phyloP scores from a whole-genome alignment of 2,797 vertebrate species.

The Pteronotus mesoamericanus region DNA sequence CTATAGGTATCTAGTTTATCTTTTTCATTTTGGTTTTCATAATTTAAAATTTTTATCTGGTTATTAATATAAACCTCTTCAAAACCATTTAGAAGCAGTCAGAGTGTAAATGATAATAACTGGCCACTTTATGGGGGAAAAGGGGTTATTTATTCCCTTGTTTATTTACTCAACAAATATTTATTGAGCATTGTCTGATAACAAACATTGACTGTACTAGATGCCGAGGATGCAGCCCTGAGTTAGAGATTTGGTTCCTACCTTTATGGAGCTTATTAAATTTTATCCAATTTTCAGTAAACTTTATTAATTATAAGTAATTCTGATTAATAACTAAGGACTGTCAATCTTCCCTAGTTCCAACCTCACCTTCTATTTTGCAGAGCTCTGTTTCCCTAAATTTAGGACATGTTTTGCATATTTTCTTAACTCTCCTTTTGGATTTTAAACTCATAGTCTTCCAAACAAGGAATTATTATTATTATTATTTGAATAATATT shows the following conservation, averaged over 20 bases:
- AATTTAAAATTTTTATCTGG: background rate
- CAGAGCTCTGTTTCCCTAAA: background rate
- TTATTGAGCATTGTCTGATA: background rate
- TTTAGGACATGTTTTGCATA: background rate
- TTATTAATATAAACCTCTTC: background rate
- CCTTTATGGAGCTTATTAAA: background rate
- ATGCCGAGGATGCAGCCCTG: background rate
- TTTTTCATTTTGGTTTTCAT: background rate
- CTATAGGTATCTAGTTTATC: background rate
- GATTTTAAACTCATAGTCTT: background rate
- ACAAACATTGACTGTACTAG: background rate
- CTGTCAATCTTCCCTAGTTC: background rate
- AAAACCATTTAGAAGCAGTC: background rate
- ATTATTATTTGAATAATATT: background rate
- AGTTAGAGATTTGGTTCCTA: background rate
- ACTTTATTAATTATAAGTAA: background rate
- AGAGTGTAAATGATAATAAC: background rate
- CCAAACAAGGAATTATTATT: background rate
- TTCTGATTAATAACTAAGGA: background rate
- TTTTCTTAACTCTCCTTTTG: background rate
- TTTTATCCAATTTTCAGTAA: background rate
- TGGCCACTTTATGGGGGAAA: background rate
- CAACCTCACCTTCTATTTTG: background rate
- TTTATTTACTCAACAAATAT: background rate
- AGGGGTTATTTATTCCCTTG: background rate